Base-by-base conservation (phyloP, 2,797 vertebrate genomes). In the Darevskia nairensis region DNA sequence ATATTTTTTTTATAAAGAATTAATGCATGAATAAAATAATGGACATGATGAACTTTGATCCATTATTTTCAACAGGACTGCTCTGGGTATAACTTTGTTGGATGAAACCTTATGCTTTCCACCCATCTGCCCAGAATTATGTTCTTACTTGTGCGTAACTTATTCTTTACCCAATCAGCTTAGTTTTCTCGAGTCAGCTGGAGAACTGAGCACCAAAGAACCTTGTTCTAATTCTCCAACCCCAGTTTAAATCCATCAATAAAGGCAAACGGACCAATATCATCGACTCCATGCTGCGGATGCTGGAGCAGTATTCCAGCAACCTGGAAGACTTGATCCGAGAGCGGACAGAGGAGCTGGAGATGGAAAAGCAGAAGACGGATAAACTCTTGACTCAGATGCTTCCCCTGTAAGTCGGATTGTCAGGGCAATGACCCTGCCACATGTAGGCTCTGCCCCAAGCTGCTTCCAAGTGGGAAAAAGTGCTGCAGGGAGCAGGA, bases 271-370 rank as follows among this genome's bases (percentile, higher is more conserved):
- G 98, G 96, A 98, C 97, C 74, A 99, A 98, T 94, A 98, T 99
- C 82, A 98, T 98, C 3, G 98, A 99, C 95, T 99, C 98, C 71
- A 99, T 99, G 98, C 94, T 99, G 90, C 93, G 97, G 88, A 99
- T 99, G 98, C 95, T 99, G 94, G 98, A 99, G 93, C 98, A 98
- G 92, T 99, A 99, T 95, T 98, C 98, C 0, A 98, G 98, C 61
- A 98, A 98, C 94, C 95, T 99, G 93, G 98, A 99, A 96, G 98
- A 98, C 94, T 95, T 99, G 94, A 99, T 99, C 95, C 90, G 96
- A 1, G 98, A 99, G 93, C 46, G 98, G 76, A 99, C 98, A 0
- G 98, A 98, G 94, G 98, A 99, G 92, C 96, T 99, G 90, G 98
- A 99, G 95, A 93, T 97, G 10, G 98, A 99, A 96, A 99, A 99